Conservation (phyloP, 2,113 vertebrate genomes). For the Cricetomys ansorgei region DNA sequence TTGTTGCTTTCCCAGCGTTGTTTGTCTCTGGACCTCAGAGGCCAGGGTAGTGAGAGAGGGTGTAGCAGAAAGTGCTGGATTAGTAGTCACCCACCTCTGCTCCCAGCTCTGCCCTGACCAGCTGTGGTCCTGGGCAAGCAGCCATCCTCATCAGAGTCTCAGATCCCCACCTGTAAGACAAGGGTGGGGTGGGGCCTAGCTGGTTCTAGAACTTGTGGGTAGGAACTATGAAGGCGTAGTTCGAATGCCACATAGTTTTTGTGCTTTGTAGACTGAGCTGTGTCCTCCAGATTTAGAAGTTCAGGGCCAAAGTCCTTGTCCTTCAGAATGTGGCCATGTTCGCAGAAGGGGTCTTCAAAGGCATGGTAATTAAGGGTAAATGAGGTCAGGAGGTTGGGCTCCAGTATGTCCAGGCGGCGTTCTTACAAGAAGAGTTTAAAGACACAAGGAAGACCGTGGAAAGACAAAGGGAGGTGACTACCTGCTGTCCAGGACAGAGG, state of each 20-base stretch:
- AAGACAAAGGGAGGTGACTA: neutral
- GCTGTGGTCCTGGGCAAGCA: no score
- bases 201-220: neutral
- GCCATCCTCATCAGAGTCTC: neutral
- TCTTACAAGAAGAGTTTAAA: neutral
- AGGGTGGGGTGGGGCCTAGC: neutral
- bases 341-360: neutral
- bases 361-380: neutral
- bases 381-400: neutral
- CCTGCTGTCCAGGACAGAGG: neutral
- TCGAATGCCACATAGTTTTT: neutral
- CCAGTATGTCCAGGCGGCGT: neutral
- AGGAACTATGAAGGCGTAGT: conserved; percentile 7
- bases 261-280: neutral
- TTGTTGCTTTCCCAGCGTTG: conserved; percentile 22
- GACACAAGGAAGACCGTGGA: neutral
- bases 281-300: neutral
- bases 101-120: neutral
- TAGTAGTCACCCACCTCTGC: no score
- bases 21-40: neutral
- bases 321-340: neutral
- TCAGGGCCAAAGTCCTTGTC: neutral
- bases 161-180: neutral
- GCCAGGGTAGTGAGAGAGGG: neutral
- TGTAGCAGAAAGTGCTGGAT: no score